Percentiles rank a stretch among this genome's conserved stretches.
Conservation (phyloP, 2,888 invertebrate species). For the Nomada lathburiana region DNA sequence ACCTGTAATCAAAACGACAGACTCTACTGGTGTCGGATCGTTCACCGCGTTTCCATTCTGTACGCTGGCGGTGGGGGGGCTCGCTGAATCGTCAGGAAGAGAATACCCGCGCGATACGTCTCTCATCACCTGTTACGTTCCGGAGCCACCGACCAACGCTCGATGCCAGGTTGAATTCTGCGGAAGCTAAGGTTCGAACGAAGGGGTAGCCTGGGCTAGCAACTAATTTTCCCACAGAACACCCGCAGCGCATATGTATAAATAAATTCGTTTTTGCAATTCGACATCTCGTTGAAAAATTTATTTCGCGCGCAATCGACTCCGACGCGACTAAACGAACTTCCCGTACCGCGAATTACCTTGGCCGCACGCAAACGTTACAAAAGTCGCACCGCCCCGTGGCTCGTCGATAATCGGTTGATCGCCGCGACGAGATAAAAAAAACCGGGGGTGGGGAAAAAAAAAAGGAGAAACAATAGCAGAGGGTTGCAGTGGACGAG, state of each 20-base stretch:
- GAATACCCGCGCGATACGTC: constrained; percentile 3
- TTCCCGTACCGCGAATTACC: too few species aligned
- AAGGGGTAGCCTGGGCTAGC: background rate
- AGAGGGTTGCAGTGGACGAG: constrained; percentile 44
- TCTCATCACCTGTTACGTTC: constrained; percentile 18
- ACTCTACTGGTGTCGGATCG: background rate
- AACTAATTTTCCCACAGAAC: background rate
- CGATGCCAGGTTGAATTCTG: background rate
- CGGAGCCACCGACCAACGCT: background rate
- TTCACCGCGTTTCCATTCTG: background rate
- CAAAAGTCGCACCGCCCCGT: background rate
- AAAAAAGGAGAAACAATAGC: constrained; percentile 34
- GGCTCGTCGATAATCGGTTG: constrained; percentile 58
- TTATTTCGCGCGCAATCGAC: too few species aligned
- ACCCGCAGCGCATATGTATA: too few species aligned
- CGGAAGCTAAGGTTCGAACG: background rate
- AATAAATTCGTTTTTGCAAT: too few species aligned
- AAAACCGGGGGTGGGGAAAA: background rate
- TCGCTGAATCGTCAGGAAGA: background rate
- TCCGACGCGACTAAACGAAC: too few species aligned
- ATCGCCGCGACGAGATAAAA: constrained; percentile 46
- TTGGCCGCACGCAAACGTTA: too few species aligned
- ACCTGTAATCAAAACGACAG: constrained; percentile 87
- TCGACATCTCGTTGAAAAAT: too few species aligned
- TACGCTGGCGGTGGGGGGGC: background rate